Percentiles rank a stretch among this genome's conserved stretches.
Conservation (phyloP, 2,797 vertebrate genomes). For the Eulemur albifrons region DNA sequence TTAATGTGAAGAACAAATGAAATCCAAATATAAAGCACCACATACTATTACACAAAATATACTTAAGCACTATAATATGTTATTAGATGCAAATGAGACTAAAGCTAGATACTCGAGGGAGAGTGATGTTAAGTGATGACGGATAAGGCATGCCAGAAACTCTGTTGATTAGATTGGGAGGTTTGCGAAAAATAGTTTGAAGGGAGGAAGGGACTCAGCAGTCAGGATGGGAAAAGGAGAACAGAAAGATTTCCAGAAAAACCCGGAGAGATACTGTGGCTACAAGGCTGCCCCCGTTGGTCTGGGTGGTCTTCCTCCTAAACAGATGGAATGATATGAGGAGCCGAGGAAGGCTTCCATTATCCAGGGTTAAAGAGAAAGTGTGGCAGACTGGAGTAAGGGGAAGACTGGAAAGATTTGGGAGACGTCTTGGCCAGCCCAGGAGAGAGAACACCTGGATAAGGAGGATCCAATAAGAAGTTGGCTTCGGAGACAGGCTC, state of each 20-base stretch:
- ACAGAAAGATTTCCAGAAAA: neutral
- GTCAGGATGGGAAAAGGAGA: neutral
- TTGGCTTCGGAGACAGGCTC: neutral
- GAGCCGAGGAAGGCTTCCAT: neutral
- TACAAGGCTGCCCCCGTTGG: neutral
- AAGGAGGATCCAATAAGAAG: neutral
- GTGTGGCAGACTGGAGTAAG: accelerated
- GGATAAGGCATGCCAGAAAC: neutral
- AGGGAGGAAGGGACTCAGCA: neutral
- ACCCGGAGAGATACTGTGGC: neutral
- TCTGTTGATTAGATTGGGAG: neutral
- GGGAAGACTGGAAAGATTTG: neutral
- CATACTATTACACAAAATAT: slow-evolving; percentile 23
- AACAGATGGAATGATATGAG: neutral
- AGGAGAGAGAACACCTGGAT: neutral
- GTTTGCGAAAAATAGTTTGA: neutral
- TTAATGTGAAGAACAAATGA: slow-evolving; percentile 33
- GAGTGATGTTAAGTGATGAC: slow-evolving; percentile 43
- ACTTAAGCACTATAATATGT: slow-evolving; percentile 5
- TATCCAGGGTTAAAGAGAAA: neutral
- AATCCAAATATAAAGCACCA: slow-evolving; percentile 20
- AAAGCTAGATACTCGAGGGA: slow-evolving; percentile 3
- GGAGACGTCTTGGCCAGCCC: neutral
- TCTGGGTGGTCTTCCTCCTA: neutral
- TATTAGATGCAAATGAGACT: slow-evolving; percentile 55